Evolutionary conservation across 2,888 invertebrate genomes (phyloP), one percentile per base, ranked within the genome.

Genomic region (Scelioninae gen. 1): DNA sequence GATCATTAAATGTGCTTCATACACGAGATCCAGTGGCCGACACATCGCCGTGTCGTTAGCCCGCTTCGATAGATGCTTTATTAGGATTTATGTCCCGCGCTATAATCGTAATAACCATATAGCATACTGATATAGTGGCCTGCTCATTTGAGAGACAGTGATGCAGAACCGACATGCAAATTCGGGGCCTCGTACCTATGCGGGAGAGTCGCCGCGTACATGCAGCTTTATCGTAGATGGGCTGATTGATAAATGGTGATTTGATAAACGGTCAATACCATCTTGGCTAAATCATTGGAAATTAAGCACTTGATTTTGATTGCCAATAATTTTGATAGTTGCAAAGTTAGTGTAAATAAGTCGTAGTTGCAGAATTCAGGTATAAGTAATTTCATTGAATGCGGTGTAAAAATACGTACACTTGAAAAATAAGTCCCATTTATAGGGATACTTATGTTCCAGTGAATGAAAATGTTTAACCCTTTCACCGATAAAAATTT

Each of bases 81-180:
- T 83, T 76, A 77, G 80, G 80, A 83, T 83, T 83, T 83, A 83
- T 83, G 80, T 77, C 58, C 76, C 63, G 62, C 79, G 62, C 72
- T 71, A 80, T 83, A 80, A 80, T 80, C 83, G 77, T 80, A 83
- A 83, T 83, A 80, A 80, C 80, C 80, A 77, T 77, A 80, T 68
- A 72, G 76, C 66, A 62, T 68, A 80, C 83, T 80, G 80, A 80
- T 79, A 83, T 79, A 83, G 79, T 79, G 76, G 71, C 43, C 23
- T 62, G 76, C 83, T 76, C 62, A 80, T 83, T 83, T 83, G 83
- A 83, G 75, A 68, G 82, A 84, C 84, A 84, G 79, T 79, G 82
- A 82, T 82, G 81, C 82, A 79, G 78, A 84, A 84, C 79, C 79
- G 72, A 65, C 76, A 82, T 84, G 82, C 76, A 83, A 83, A 83